Evolutionary conservation across 2,797 vertebrate genomes (phyloP), one percentile per base, ranked within the genome.

Genomic region (Typhlichthys eigenmanni): DNA sequence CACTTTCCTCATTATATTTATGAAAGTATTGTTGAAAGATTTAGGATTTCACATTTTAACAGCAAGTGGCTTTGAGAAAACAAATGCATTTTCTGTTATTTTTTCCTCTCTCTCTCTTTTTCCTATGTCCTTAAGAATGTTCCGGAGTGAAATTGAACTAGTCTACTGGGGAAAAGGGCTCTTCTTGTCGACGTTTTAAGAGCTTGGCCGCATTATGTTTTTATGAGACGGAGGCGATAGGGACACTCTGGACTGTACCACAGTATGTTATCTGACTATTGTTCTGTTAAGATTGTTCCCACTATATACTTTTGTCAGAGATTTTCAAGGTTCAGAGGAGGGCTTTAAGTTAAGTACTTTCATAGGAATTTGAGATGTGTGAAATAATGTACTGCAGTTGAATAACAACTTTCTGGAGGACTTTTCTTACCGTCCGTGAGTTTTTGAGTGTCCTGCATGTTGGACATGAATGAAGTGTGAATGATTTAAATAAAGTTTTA

Each of bases 191-290:
- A 60, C 59, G 77, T 84, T 87, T 89, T 84, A 87, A 84, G 79
- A 87, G 81, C 79, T 79, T 58, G 71, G 63, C 74, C 16, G 29
- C 83, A 86, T 91, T 67, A 88, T 81, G 69, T 77, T 89, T 90
- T 89, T 73, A 87, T 88, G 81, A 85, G 74, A 76, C 55, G 7
- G 63, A 66, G 53, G 71, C 76, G 81, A 87, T 78, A 75, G 77
- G 82, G 70, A 76, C 68, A 72, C 67, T 78, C 38, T 7, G 46
- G 69, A 74, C 77, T 72, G 56, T 74, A 75, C 58, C 64, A 75
- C 69, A 71, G 66, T 62, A 60, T 76, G 76, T 67, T 84, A 78
- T 79, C 67, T 5, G 64, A 74, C 69, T 56, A 72, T 85, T 83
- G 83, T 87, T 83, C 58, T 58, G 49, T 51, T 47, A 17, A 61